Conservation (phyloP, 1,140 invertebrate species). For the Steinernema feltiae region DNA sequence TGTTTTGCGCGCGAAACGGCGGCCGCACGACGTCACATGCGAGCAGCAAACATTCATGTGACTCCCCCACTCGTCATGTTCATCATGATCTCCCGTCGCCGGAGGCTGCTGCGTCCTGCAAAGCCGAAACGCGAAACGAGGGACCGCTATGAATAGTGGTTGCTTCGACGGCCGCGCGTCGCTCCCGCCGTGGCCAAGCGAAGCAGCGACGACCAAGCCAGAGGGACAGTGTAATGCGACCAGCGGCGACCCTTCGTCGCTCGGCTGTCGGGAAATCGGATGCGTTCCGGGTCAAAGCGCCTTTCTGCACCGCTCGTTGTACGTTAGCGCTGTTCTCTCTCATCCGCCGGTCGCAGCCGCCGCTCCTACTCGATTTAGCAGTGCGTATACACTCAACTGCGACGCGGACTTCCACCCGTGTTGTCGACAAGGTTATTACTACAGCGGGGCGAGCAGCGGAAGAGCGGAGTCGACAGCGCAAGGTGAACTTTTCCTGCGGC, state of each 20-base stretch:
- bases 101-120: background rate
- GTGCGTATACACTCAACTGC: too few relatives aligned
- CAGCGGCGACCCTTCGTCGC: too few relatives aligned
- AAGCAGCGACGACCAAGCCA: background rate
- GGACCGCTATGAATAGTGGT: background rate
- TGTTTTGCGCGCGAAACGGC: background rate
- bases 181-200: background rate
- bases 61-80: background rate
- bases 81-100: background rate
- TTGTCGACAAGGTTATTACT: slow-evolving; percentile 15
- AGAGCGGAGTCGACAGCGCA: too few relatives aligned
- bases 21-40: background rate
- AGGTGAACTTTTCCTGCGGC: slow-evolving; percentile 10
- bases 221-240: background rate
- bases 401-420: too few relatives aligned
- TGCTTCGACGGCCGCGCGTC: background rate
- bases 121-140: background rate
- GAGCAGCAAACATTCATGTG: background rate
- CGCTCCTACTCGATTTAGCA: too few relatives aligned
- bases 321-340: background rate
- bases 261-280: slow-evolving; percentile 6
- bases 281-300: slow-evolving; percentile 9
- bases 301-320: too few relatives aligned
- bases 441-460: background rate
- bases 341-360: background rate